A percentile compares a stretch with the other conserved stretches of the same genome.
Evolutionary conservation across 1,140 invertebrate species (phyloP).

Genomic region (Bombus waltoni): DNA sequence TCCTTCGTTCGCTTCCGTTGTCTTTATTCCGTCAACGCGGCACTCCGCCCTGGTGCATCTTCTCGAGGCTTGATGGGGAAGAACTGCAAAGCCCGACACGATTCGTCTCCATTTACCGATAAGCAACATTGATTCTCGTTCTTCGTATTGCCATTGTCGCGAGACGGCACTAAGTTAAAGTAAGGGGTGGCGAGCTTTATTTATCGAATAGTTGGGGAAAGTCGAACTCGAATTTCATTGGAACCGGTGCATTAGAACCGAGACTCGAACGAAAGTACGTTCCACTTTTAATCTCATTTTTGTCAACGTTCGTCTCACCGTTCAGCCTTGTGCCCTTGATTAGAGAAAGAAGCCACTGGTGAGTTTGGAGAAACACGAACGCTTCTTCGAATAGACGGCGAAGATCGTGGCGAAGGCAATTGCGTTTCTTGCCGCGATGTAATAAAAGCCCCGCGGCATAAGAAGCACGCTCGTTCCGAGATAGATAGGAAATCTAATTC

Average conservation of each 20-base stretch:
- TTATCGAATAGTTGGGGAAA: neutral
- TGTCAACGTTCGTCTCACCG: fast-evolving
- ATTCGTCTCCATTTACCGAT: constrained; percentile 67
- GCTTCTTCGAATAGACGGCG: neutral
- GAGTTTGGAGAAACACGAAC: neutral
- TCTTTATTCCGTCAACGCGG: neutral
- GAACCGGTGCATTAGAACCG: neutral
- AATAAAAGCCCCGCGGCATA: constrained; percentile 44
- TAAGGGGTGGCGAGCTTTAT: constrained; percentile 23
- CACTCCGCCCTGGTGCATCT: constrained; percentile 47
- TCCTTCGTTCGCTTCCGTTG: neutral
- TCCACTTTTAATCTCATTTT: neutral
- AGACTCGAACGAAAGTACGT: neutral
- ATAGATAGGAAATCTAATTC: constrained; percentile 81
- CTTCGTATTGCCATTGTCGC: constrained; percentile 48
- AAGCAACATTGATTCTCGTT: constrained; percentile 55
- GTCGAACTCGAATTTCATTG: neutral
- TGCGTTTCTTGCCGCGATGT: constrained; percentile 39
- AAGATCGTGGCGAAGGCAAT: constrained; percentile 34
- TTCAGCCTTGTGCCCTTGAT: neutral
- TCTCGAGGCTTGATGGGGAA: constrained; percentile 27
- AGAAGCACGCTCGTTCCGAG: constrained; percentile 49
- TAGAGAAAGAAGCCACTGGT: neutral
- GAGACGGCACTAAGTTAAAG: constrained; percentile 34
- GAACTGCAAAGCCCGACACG: constrained; percentile 49